Conservation (phyloP, 1,140 invertebrate genomes). For the Cyclina sinensis region DNA sequence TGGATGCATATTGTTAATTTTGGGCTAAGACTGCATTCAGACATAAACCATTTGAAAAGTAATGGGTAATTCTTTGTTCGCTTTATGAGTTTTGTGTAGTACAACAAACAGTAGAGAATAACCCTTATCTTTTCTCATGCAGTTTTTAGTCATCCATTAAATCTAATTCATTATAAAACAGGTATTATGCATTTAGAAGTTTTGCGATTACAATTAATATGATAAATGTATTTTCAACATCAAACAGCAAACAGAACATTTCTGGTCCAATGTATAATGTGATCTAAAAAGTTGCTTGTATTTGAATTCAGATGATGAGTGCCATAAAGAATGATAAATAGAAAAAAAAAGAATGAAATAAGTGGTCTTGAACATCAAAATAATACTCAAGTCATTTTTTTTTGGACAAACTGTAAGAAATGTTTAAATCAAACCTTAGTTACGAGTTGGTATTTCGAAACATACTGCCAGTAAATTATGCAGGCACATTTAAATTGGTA, state of each 20-base stretch:
- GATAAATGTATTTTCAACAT: constrained; percentile 1
- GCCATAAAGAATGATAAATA: too few species aligned
- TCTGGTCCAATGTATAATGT: too few species aligned
- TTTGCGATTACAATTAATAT: not conserved
- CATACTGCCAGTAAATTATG: too few species aligned
- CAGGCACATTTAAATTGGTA: too few species aligned
- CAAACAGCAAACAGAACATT: not conserved
- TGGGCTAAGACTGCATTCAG: not conserved
- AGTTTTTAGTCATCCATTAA: not conserved
- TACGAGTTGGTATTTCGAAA: too few species aligned
- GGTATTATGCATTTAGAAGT: not conserved
- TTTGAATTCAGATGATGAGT: too few species aligned
- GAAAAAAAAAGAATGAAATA: too few species aligned
- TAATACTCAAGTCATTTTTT: too few species aligned
- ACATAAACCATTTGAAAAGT: not conserved
- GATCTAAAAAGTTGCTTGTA: too few species aligned
- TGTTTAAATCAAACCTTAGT: too few species aligned
- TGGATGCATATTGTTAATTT: constrained; percentile 3
- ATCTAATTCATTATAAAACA: not conserved
- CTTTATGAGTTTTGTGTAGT: not conserved
- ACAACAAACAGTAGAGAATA: not conserved
- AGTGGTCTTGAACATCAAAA: too few species aligned
- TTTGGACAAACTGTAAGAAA: too few species aligned
- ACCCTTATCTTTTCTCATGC: not conserved
- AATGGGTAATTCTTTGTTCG: not conserved